Percentiles rank a stretch among this genome's conserved stretches.
phyloP scores from a whole-genome alignment of 2,888 invertebrate genomes.

The Cephus pulcher region DNA sequence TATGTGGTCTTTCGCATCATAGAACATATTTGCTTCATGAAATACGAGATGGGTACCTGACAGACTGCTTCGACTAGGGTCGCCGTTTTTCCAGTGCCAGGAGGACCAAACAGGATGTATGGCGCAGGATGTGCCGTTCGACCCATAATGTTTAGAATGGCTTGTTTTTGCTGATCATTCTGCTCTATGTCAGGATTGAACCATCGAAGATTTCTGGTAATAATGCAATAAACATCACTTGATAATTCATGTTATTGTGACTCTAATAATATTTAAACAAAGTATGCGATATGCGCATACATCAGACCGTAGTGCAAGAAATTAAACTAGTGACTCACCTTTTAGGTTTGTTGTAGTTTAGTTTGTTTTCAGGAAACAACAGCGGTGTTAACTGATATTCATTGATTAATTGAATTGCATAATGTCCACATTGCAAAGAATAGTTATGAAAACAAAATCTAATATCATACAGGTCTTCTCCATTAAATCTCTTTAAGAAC shows the following conservation, averaged over 20 bases:
- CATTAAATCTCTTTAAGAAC: constrained; percentile 15
- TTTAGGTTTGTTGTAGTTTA: constrained; percentile 20
- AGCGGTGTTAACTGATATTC: constrained; percentile 26
- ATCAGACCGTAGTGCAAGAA: neutral
- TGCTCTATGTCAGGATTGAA: constrained; percentile 63
- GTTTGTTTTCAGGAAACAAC: constrained; percentile 35
- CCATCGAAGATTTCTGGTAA: constrained; percentile 34
- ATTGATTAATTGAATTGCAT: constrained; percentile 29
- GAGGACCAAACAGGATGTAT: constrained; percentile 88
- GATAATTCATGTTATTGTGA: neutral
- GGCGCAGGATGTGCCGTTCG: constrained; percentile 76
- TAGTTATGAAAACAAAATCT: constrained; percentile 30
- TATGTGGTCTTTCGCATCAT: neutral
- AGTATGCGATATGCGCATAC: neutral
- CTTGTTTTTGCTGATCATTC: constrained; percentile 74
- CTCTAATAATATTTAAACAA: constrained; percentile 9
- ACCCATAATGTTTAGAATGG: constrained; percentile 76
- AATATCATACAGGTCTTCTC: constrained; percentile 25
- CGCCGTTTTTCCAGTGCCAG: constrained; percentile 83
- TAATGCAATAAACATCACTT: neutral
- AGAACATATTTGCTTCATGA: no score
- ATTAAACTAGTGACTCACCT: constrained; percentile 1
- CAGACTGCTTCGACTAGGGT: constrained; percentile 78
- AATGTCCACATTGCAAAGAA: constrained; percentile 36
- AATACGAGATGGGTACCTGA: constrained; percentile 67